Evolutionary conservation across 2,113 vertebrate species (phyloP).

Genomic region (Neodon shergylaensis): DNA sequence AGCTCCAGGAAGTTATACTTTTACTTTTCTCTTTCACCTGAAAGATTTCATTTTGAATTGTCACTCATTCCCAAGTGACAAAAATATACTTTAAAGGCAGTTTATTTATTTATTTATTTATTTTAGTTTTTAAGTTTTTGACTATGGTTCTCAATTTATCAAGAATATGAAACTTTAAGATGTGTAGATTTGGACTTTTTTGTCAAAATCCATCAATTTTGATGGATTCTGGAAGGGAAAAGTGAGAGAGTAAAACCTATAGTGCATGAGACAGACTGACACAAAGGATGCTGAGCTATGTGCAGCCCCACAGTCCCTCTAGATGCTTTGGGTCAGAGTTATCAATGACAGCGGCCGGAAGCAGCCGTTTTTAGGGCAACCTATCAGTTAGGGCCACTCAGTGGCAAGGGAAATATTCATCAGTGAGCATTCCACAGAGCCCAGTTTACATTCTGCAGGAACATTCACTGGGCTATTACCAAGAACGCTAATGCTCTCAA

Average conservation of each 20-base stretch:
- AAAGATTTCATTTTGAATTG: constrained; percentile 28
- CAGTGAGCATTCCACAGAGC: neutral
- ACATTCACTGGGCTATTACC: constrained; percentile 50
- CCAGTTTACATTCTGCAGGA: constrained; percentile 57
- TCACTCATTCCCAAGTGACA: constrained; percentile 52
- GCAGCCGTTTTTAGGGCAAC: constrained; percentile 1
- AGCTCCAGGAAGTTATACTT: neutral
- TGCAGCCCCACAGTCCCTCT: neutral
- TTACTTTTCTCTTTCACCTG: neutral
- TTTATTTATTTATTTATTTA: neutral
- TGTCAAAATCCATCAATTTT: constrained; percentile 37
- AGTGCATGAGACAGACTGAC: neutral
- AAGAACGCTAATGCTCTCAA: constrained; percentile 75
- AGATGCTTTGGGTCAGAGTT: constrained; percentile 20
- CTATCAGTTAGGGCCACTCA: neutral
- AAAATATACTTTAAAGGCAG: constrained; percentile 5
- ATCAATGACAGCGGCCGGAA: constrained; percentile 36
- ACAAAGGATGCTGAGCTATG: neutral
- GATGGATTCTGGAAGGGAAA: constrained; percentile 18
- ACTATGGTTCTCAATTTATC: constrained; percentile 43
- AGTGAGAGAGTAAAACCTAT: neutral
- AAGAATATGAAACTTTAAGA: constrained; percentile 40
- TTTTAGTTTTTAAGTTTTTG: constrained; percentile 32
- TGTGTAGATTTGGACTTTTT: constrained; percentile 34
- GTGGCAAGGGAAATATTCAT: neutral